Conservation (phyloP, 2,888 invertebrate genomes). For the Amblyjoppa fuscipennis region DNA sequence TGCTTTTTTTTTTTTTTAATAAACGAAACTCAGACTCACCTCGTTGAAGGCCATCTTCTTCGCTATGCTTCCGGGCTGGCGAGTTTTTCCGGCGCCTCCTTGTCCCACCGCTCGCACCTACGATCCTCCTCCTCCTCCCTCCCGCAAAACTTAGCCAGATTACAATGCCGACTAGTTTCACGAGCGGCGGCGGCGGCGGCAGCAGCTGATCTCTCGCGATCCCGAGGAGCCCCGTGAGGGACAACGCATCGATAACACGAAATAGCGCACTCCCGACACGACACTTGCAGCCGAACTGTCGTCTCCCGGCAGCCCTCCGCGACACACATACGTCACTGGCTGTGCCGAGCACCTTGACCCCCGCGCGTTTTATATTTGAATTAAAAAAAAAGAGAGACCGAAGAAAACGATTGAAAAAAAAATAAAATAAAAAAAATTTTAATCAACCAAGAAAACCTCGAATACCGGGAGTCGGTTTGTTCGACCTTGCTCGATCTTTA, state of each 20-base stretch:
- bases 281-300: constrained; percentile 47
- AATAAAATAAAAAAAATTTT: not conserved
- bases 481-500: not conserved
- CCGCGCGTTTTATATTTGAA: constrained; percentile 53
- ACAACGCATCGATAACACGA: constrained; percentile 68
- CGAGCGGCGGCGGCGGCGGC: constrained; percentile 9
- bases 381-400: not conserved
- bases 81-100: constrained; percentile 82
- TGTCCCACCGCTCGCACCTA: constrained; percentile 81
- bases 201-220: constrained; percentile 53
- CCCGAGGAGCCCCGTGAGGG: constrained; percentile 57
- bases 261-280: constrained; percentile 41
- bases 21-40: constrained; percentile 86
- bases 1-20: not conserved
- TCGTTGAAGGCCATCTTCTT: constrained; percentile 91
- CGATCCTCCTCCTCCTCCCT: constrained; percentile 39
- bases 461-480: constrained; percentile 9
- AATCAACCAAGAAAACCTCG: not conserved
- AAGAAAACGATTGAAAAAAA: not conserved
- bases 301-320: constrained; percentile 78
- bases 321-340: constrained; percentile 82
- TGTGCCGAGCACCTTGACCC: constrained; percentile 74
- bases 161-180: constrained; percentile 21
- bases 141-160: constrained; percentile 10
- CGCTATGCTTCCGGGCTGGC: constrained; percentile 82